These are phyloP conservation scores for Pituophis catenifer DNA, from an alignment of 2,113 vertebrate species.

Conservation along the genomic window DNA sequence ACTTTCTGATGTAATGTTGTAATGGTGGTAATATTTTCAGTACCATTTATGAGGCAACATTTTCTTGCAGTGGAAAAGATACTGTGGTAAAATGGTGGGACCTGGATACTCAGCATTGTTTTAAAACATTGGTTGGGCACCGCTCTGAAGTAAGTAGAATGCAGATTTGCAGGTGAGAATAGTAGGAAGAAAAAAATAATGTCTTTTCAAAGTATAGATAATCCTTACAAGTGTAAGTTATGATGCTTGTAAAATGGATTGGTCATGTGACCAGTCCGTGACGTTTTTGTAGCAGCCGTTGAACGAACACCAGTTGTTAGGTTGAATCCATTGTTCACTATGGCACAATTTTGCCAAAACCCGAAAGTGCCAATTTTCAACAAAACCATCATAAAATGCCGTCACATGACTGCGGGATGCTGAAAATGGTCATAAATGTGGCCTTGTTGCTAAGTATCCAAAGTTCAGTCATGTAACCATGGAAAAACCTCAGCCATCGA, in stretches of 20 bases:
- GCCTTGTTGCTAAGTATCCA: not conserved
- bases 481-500: not conserved
- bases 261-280: not conserved
- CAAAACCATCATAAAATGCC: not conserved
- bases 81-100: slow-evolving; percentile 98
- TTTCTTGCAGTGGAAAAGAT: slow-evolving; percentile 85
- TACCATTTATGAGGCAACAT: not conserved
- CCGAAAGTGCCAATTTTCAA: not conserved
- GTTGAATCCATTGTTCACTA: not conserved
- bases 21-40: not conserved
- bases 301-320: not conserved
- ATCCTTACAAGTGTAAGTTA: not conserved
- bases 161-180: not conserved
- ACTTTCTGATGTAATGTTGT: not conserved
- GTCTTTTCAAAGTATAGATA: not conserved
- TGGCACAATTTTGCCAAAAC: not conserved
- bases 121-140: slow-evolving; percentile 94
- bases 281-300: not conserved
- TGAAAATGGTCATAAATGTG: not conserved
- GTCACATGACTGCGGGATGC: not conserved
- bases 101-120: slow-evolving; percentile 94
- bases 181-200: not conserved
- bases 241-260: not conserved
- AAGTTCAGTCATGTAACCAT: not conserved
- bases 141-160: slow-evolving; percentile 81